phyloP scores from a whole-genome alignment of 2,888 invertebrate species.

The Drosophila fulvimacula region DNA sequence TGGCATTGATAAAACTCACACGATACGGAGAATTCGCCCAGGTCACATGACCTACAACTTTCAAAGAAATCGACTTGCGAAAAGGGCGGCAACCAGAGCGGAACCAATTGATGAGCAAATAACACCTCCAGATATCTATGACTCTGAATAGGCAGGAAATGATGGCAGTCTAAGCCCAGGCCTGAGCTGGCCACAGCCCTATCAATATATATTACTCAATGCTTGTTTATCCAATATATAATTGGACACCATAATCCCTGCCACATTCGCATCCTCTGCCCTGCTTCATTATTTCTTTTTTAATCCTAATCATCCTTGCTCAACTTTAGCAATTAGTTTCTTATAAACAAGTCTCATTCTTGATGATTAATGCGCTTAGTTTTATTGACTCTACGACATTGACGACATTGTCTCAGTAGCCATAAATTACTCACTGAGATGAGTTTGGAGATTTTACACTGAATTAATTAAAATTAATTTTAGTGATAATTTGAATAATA shows the following conservation, averaged over 20 bases:
- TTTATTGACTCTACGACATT: conserved; percentile 1
- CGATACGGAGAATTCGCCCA: conserved; percentile 2
- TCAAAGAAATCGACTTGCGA: conserved; percentile 15
- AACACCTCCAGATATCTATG: background rate
- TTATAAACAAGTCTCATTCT: background rate
- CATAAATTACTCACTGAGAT: background rate
- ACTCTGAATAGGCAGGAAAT: background rate
- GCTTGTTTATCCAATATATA: background rate
- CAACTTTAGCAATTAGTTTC: background rate
- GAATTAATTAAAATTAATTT: background rate
- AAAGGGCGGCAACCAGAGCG: conserved; percentile 5
- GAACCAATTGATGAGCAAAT: background rate
- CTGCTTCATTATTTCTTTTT: too few relatives aligned
- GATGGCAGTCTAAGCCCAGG: too few relatives aligned
- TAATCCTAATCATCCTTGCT: background rate
- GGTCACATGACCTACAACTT: conserved; percentile 16
- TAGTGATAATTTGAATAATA: background rate
- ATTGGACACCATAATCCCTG: background rate
- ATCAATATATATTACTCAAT: background rate
- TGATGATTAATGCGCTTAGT: conserved; percentile 2
- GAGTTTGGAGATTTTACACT: background rate
- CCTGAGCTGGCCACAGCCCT: too few relatives aligned
- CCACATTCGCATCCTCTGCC: background rate
- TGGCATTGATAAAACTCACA: conserved; percentile 68
- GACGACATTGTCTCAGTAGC: background rate